Conservation (phyloP, 1,140 invertebrate species). For the Diuraphis noxia region DNA sequence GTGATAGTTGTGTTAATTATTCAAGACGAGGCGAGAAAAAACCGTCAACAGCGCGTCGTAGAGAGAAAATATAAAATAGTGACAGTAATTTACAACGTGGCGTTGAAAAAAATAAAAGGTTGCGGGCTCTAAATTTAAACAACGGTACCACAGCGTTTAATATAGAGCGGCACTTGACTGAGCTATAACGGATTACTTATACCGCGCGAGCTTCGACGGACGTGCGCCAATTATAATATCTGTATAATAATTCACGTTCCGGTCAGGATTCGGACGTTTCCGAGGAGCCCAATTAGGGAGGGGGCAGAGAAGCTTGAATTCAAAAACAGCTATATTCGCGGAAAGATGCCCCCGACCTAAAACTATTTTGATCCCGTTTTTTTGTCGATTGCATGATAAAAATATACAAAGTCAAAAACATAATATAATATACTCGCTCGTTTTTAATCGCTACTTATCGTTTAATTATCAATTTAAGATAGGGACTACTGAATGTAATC, state of each 20-base stretch:
- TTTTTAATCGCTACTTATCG: neutral
- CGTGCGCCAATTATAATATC: slow-evolving; percentile 23
- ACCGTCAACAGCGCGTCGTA: neutral
- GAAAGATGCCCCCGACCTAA: neutral
- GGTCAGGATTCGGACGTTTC: neutral
- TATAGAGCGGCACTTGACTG: slow-evolving; percentile 40
- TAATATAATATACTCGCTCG: too few species aligned
- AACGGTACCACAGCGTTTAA: slow-evolving; percentile 23
- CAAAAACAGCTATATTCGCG: neutral
- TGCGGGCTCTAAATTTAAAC: slow-evolving; percentile 46
- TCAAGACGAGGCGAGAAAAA: neutral
- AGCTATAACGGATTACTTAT: slow-evolving; percentile 31
- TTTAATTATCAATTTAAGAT: neutral
- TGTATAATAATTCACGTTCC: neutral
- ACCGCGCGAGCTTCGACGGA: neutral
- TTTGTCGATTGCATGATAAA: neutral
- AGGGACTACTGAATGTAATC: neutral
- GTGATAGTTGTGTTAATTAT: neutral
- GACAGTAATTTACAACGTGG: neutral
- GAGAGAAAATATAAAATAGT: neutral
- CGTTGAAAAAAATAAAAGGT: slow-evolving; percentile 26
- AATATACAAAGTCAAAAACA: neutral
- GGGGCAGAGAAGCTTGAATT: neutral
- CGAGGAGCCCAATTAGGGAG: neutral
- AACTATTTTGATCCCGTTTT: neutral